Conservation (phyloP, 2,113 vertebrate species). For the Chlorodrepanis virens region DNA sequence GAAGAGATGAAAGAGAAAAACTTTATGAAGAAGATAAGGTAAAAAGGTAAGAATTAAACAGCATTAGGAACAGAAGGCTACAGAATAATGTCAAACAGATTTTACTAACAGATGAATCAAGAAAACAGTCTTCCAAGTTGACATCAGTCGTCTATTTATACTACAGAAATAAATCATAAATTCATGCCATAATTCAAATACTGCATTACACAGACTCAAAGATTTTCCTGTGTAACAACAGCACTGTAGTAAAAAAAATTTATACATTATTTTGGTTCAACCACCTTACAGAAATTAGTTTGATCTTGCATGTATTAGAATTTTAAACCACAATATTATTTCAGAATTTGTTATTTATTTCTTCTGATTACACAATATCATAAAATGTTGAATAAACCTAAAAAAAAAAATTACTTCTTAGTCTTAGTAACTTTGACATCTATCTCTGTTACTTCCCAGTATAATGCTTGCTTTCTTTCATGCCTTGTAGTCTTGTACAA, state of each 20-base stretch:
- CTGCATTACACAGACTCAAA: background rate
- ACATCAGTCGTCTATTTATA: background rate
- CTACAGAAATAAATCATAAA: background rate
- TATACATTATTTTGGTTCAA: background rate
- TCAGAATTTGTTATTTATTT: background rate
- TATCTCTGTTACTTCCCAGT: background rate
- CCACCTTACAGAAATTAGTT: background rate
- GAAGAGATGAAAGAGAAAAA: background rate
- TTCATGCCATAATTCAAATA: background rate
- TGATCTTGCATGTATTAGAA: background rate
- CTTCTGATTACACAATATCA: background rate
- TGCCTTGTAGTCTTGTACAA: background rate
- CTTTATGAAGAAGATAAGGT: background rate
- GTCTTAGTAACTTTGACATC: background rate
- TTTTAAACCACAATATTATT: background rate
- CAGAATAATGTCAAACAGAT: background rate
- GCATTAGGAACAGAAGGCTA: background rate
- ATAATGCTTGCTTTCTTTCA: background rate
- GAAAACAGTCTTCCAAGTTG: background rate
- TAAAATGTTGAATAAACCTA: background rate
- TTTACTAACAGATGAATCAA: background rate
- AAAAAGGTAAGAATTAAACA: background rate
- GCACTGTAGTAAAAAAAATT: background rate
- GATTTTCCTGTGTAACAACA: background rate
- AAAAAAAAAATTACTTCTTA: background rate